Percentiles rank a stretch among this genome's conserved stretches.
Conservation (phyloP, 2,888 invertebrate genomes). For the Chironomus riparius region DNA sequence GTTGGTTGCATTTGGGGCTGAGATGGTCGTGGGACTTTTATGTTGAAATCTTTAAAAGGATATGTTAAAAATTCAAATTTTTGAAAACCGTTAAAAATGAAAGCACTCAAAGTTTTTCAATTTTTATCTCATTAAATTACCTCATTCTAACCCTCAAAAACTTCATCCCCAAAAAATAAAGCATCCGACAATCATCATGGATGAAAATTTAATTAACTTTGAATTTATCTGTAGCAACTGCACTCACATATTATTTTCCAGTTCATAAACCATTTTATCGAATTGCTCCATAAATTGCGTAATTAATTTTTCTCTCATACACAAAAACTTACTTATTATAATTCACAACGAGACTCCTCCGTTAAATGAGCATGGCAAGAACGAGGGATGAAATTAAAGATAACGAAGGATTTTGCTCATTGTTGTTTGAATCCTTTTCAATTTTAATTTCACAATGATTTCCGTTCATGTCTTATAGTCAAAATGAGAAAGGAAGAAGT, state of each 20-base stretch:
- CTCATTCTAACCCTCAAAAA: neutral
- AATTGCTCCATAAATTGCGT: conserved; percentile 13
- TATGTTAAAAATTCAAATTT: no score
- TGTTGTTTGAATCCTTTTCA: neutral
- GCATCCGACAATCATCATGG: no score
- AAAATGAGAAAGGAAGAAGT: no score
- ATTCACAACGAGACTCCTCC: no score
- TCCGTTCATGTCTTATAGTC: neutral
- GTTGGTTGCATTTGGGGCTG: no score
- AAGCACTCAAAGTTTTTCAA: neutral
- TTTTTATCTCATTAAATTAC: neutral
- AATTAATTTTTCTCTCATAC: neutral
- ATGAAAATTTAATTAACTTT: no score
- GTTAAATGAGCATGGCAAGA: no score
- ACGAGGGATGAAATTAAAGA: no score
- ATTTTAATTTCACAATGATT: neutral
- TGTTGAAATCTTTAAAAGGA: no score
- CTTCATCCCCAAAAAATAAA: no score
- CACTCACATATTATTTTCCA: neutral
- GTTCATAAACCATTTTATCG: neutral
- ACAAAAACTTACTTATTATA: neutral
- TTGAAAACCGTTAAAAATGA: neutral
- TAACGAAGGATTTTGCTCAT: no score
- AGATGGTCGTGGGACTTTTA: no score
- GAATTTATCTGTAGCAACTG: neutral